Conservation (phyloP, 2,797 vertebrate species). For the Tolypeutes matacus region DNA sequence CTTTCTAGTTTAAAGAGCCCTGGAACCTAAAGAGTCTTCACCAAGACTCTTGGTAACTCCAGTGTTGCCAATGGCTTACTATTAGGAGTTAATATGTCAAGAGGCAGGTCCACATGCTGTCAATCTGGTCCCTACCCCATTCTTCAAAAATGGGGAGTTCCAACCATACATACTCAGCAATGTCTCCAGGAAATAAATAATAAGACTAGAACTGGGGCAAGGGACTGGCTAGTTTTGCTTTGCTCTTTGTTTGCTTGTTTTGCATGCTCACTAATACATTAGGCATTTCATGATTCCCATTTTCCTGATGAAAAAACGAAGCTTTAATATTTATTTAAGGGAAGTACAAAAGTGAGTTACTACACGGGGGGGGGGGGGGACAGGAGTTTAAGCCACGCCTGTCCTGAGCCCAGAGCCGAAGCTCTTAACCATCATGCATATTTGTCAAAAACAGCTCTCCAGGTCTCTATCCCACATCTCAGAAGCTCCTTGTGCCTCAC, state of each 20-base stretch:
- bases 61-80: neutral
- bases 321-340: no score
- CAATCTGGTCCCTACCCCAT: neutral
- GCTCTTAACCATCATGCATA: accelerated
- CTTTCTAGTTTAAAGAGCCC: neutral
- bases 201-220: neutral
- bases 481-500: neutral
- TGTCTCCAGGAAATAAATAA: neutral
- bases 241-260: neutral
- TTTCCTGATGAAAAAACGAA: neutral
- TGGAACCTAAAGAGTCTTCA: neutral
- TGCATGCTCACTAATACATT: neutral
- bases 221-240: neutral
- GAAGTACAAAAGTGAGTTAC: neutral
- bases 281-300: neutral
- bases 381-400: neutral
- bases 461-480: neutral
- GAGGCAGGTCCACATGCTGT: neutral
- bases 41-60: neutral
- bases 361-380: no score
- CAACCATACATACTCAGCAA: neutral
- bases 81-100: neutral
- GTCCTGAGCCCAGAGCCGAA: neutral
- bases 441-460: neutral
- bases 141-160: neutral